Evolutionary conservation across 2,113 vertebrate species (phyloP).

Genomic region (Salminus brasiliensis): DNA sequence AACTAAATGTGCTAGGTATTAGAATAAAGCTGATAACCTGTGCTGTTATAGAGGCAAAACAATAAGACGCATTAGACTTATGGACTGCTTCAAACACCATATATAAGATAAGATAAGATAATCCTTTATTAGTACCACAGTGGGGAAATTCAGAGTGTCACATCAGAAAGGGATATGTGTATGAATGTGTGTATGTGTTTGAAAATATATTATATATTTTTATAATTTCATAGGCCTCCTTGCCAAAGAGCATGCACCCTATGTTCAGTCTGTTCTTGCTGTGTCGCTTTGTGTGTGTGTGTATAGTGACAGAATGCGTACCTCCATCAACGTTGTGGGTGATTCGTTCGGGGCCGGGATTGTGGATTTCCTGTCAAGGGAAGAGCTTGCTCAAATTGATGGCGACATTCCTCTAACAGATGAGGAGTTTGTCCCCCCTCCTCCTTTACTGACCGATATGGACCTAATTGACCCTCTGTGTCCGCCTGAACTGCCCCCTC

Average conservation of each 20-base stretch:
- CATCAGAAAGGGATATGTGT: no score
- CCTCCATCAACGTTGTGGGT: conserved; percentile 84
- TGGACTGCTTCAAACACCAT: no score
- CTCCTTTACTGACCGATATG: conserved; percentile 69
- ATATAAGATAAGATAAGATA: no score
- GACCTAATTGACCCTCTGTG: conserved; percentile 70
- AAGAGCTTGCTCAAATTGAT: conserved; percentile 75
- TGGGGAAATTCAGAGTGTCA: no score
- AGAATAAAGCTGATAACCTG: background rate
- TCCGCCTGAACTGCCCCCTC: conserved; percentile 74
- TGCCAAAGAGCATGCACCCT: background rate
- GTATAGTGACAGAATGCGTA: conserved; percentile 81
- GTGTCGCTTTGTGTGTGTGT: conserved; percentile 45
- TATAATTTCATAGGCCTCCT: background rate
- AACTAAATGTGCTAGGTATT: no score
- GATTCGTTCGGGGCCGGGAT: conserved; percentile 84
- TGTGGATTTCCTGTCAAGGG: conserved; percentile 77
- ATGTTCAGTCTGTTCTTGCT: background rate
- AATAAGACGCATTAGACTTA: no score
- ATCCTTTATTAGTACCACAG: no score
- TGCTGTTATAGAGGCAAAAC: background rate
- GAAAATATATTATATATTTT: no score
- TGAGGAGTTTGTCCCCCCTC: conserved; percentile 71
- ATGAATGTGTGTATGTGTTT: no score
- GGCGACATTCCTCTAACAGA: conserved; percentile 58